Conservation (phyloP, 2,888 invertebrate species). For the Chymomyza fuscimana region DNA sequence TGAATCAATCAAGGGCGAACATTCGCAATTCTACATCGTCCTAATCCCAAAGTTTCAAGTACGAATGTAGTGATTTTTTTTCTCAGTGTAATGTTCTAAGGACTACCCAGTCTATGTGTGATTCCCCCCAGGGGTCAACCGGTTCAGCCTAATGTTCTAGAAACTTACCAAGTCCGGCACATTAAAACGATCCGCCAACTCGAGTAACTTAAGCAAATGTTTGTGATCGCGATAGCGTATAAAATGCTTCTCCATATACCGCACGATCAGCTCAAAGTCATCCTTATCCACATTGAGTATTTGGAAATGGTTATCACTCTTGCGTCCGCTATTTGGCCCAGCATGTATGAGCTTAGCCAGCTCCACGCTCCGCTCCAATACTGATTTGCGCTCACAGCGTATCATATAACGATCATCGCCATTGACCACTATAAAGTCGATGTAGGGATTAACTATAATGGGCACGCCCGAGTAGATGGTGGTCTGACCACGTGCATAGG, state of each 20-base stretch:
- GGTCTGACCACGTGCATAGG: conserved; percentile 63
- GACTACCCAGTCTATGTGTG: no score
- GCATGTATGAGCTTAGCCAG: conserved; percentile 78
- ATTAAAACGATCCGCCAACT: conserved; percentile 79
- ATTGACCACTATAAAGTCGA: conserved; percentile 79
- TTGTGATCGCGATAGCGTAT: conserved; percentile 78
- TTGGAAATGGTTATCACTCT: conserved; percentile 79
- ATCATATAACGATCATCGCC: conserved; percentile 79
- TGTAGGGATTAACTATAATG: conserved; percentile 77
- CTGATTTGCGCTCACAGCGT: conserved; percentile 77
- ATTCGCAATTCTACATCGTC: no score
- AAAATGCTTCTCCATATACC: conserved; percentile 79
- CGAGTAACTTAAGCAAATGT: conserved; percentile 78
- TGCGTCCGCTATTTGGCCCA: conserved; percentile 78
- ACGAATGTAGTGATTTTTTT: no score
- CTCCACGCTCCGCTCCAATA: conserved; percentile 78
- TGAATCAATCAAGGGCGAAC: no score
- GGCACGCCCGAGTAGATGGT: conserved; percentile 75
- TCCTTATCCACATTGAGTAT: conserved; percentile 78
- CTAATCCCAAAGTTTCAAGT: no score
- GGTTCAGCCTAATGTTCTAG: not conserved
- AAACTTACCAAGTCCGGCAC: conserved; percentile 78
- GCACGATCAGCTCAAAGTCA: conserved; percentile 78
- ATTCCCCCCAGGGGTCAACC: no score
- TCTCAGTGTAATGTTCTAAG: not conserved